These are phyloP conservation scores for Benitochromis conjunctus DNA, from an alignment of 2,113 vertebrate species.

Conservation along the genomic window DNA sequence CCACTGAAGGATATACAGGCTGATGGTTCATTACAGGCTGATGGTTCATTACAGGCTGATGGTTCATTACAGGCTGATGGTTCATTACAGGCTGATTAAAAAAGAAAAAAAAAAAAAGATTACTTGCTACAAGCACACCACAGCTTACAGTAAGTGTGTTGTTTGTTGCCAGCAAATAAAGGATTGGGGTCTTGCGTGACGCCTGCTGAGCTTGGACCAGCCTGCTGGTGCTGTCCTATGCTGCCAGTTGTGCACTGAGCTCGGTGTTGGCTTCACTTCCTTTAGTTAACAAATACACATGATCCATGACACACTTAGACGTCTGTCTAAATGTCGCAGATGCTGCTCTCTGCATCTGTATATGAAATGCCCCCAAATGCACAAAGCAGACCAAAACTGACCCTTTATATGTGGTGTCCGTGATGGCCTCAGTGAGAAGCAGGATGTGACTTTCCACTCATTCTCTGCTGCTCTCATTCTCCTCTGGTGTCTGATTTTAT, in stretches of 20 bases:
- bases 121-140: not conserved
- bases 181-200: not conserved
- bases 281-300: not conserved
- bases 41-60: too few relatives aligned
- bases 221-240: not conserved
- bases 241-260: not conserved
- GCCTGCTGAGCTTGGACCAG: not conserved
- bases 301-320: not conserved
- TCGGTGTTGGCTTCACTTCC: not conserved
- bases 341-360: not conserved
- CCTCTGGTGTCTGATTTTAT: not conserved
- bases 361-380: not conserved
- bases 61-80: too few relatives aligned
- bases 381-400: not conserved
- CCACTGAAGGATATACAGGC: not conserved
- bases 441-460: not conserved
- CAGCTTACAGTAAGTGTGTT: not conserved
- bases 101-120: not conserved
- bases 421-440: not conserved
- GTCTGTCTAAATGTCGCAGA: not conserved
- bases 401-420: too few relatives aligned
- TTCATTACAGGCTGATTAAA: not conserved
- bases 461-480: fast-evolving
- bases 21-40: too few relatives aligned
- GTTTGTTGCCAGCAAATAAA: not conserved